Evolutionary conservation across 2,888 invertebrate species (phyloP).

Genomic region (Caenorhabditis doughertyi): DNA sequence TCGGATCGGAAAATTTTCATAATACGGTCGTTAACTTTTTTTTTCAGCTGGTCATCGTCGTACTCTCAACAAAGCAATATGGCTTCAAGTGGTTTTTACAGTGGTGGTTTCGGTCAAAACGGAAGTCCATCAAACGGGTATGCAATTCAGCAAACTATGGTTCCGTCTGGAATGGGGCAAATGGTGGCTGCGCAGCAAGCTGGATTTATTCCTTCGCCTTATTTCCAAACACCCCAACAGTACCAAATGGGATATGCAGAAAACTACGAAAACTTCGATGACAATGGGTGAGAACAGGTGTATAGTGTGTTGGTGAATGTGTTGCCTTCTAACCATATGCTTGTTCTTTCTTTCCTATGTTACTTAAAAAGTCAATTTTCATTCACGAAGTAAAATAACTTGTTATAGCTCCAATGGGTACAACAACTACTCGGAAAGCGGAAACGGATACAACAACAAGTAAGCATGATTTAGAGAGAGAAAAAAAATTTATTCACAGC

Average conservation of each 20-base stretch:
- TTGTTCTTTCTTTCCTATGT: slow-evolving; percentile 46
- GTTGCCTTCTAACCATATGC: slow-evolving; percentile 52
- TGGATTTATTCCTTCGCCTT: slow-evolving; percentile 28
- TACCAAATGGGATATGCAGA: slow-evolving; percentile 38
- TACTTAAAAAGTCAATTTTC: not conserved
- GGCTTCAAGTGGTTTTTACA: slow-evolving; percentile 23
- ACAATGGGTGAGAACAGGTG: slow-evolving; percentile 65
- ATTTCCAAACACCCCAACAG: slow-evolving; percentile 34
- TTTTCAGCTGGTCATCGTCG: slow-evolving; percentile 48
- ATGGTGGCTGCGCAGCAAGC: slow-evolving; percentile 54
- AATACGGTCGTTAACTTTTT: not conserved
- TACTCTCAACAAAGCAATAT: slow-evolving; percentile 47
- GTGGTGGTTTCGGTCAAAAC: slow-evolving; percentile 40
- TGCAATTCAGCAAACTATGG: slow-evolving; percentile 48
- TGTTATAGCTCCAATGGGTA: slow-evolving; percentile 37
- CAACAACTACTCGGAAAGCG: slow-evolving; percentile 31
- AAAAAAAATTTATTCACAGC: slow-evolving; percentile 8
- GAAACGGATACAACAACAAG: slow-evolving; percentile 50
- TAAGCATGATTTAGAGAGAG: not conserved
- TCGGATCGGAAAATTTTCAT: not conserved
- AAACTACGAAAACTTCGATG: slow-evolving; percentile 41
- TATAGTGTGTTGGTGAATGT: slow-evolving; percentile 60
- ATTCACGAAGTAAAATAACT: too few species aligned
- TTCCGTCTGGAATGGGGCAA: slow-evolving; percentile 43
- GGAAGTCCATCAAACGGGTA: slow-evolving; percentile 60